Evolutionary conservation across 1,140 invertebrate species (phyloP).

Genomic region (Drosophila setifemur): DNA sequence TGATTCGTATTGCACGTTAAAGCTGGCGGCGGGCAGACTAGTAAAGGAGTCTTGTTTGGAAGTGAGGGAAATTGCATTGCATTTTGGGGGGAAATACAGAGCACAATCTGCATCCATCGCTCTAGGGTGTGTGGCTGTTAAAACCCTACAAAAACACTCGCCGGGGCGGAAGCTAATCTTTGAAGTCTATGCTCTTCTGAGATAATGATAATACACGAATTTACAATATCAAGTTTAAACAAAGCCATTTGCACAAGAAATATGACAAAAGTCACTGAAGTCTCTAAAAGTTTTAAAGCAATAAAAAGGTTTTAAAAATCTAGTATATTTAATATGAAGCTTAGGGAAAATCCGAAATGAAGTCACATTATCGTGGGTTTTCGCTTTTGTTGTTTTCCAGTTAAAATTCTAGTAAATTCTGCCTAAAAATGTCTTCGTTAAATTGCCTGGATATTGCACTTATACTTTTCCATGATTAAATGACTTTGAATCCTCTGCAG

Average conservation of each 20-base stretch:
- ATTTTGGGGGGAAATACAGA: conserved; percentile 6
- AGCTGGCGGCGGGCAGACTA: conserved; percentile 40
- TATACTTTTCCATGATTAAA: not conserved
- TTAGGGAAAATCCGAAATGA: no score
- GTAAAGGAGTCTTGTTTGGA: conserved; percentile 6
- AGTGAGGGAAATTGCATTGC: conserved; percentile 16
- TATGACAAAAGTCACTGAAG: no score
- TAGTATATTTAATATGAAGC: no score
- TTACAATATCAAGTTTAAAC: no score
- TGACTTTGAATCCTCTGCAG: not conserved
- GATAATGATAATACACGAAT: no score
- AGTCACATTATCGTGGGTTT: no score
- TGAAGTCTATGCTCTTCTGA: not conserved
- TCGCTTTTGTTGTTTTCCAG: no score
- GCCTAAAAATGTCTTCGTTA: not conserved
- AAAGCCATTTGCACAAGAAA: no score
- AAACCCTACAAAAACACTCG: not conserved
- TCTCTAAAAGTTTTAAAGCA: no score
- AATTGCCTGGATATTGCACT: not conserved
- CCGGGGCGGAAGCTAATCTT: no score
- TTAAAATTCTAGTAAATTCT: not conserved
- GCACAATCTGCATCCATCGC: not conserved
- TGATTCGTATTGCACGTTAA: conserved; percentile 72
- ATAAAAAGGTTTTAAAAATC: no score
- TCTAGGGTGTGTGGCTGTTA: not conserved